phyloP scores from a whole-genome alignment of 2,113 vertebrate species.

The Orcinus orca region DNA sequence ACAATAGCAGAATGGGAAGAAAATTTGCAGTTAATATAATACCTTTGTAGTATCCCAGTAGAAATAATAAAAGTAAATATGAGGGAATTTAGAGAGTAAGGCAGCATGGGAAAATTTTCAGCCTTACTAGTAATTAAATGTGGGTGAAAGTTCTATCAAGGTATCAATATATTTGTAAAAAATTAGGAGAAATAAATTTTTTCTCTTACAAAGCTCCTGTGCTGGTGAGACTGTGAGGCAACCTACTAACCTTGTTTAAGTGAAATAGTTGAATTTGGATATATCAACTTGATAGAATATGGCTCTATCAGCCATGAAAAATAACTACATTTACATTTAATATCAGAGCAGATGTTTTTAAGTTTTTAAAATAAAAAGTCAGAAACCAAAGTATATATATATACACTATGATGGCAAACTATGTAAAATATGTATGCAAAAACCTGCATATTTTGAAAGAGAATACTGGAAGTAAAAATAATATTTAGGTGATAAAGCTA shows the following conservation, averaged over 20 bases:
- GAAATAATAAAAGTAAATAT: not conserved
- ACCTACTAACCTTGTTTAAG: not conserved
- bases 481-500: not conserved
- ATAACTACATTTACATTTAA: not conserved
- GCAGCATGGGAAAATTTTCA: not conserved
- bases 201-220: not conserved
- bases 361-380: not conserved
- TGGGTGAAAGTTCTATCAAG: not conserved
- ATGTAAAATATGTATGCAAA: not conserved
- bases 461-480: not conserved
- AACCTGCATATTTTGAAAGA: not conserved
- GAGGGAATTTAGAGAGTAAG: not conserved
- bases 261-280: conserved; percentile 22
- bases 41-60: not conserved
- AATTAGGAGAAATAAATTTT: not conserved
- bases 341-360: not conserved
- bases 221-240: not conserved
- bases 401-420: not conserved
- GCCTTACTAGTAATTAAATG: not conserved
- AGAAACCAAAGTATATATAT: not conserved
- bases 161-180: not conserved
- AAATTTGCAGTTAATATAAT: not conserved
- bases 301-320: not conserved
- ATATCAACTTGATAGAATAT: not conserved
- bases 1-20: not conserved